Evolutionary conservation across 2,888 invertebrate genomes (phyloP).

Genomic region (Heterodera filipjevi): DNA sequence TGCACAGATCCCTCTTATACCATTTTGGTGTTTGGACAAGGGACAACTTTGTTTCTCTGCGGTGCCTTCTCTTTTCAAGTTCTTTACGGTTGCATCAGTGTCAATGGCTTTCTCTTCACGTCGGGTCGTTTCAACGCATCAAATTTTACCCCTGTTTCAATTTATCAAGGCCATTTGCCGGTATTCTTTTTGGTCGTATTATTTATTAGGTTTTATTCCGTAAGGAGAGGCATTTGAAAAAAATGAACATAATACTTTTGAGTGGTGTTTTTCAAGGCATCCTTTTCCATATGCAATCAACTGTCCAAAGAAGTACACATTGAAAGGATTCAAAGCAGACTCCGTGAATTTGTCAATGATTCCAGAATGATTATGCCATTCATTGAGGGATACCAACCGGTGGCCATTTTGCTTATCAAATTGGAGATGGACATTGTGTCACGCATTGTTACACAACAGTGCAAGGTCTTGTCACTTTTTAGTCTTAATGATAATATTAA

Average conservation of each 20-base stretch:
- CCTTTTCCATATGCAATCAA: constrained; percentile 7
- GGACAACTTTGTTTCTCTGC: constrained; percentile 21
- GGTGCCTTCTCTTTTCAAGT: constrained; percentile 42
- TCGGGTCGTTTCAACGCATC: constrained; percentile 22
- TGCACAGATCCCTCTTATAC: constrained; percentile 24
- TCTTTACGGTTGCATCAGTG: constrained; percentile 34
- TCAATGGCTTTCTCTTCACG: constrained; percentile 36
- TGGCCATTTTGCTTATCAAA: constrained; percentile 33
- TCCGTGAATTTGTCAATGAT: constrained; percentile 31
- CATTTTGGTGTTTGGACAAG: constrained; percentile 17
- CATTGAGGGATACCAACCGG: background rate
- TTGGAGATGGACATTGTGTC: constrained; percentile 25
- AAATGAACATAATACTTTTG: background rate
- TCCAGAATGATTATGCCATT: constrained; percentile 15
- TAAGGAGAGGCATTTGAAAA: background rate
- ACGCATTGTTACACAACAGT: constrained; percentile 28
- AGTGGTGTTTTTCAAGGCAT: background rate
- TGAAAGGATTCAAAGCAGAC: constrained; percentile 31
- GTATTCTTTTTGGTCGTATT: constrained; percentile 15
- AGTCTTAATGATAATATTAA: background rate
- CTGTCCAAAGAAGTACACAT: constrained; percentile 21
- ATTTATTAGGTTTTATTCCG: no score
- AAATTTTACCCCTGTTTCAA: constrained; percentile 27
- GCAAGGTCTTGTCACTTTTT: background rate
- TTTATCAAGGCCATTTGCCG: constrained; percentile 29